phyloP scores from a whole-genome alignment of 2,888 invertebrate species.

The Himalopsyche kuldschensis region DNA sequence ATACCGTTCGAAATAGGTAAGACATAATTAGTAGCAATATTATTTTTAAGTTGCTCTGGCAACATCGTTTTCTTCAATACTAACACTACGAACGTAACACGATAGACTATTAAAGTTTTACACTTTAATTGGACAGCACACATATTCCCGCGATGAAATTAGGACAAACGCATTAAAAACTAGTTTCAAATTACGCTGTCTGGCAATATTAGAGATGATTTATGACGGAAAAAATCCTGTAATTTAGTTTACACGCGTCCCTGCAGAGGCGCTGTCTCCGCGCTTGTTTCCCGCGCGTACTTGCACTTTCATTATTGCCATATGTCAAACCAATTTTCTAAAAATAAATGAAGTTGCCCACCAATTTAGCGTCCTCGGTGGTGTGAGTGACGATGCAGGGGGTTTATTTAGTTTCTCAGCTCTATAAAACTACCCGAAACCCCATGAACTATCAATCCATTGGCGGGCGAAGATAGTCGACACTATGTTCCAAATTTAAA shows the following conservation, averaged over 20 bases:
- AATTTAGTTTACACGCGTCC: not conserved
- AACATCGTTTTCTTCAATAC: too few relatives aligned
- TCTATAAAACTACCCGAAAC: not conserved
- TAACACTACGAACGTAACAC: too few relatives aligned
- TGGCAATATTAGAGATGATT: not conserved
- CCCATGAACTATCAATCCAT: not conserved
- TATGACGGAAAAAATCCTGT: not conserved
- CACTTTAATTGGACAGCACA: not conserved
- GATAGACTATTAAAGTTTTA: not conserved
- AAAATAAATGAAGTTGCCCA: constrained; percentile 25
- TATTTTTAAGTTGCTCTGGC: too few relatives aligned
- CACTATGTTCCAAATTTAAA: not conserved
- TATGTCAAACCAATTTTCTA: constrained; percentile 33
- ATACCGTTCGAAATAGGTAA: too few relatives aligned
- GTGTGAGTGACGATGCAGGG: not conserved
- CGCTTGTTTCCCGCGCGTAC: not conserved
- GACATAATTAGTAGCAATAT: too few relatives aligned
- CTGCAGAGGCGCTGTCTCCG: not conserved
- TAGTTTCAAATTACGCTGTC: not conserved
- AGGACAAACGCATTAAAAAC: not conserved
- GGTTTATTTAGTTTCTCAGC: not conserved
- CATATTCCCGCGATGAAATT: not conserved
- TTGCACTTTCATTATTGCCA: constrained; percentile 18
- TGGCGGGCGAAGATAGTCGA: not conserved
- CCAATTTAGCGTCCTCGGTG: constrained; percentile 11